Evolutionary conservation across 1,140 invertebrate species (phyloP), one percentile per base, ranked within the genome.

Genomic region (Trachelipus rathkii): DNA sequence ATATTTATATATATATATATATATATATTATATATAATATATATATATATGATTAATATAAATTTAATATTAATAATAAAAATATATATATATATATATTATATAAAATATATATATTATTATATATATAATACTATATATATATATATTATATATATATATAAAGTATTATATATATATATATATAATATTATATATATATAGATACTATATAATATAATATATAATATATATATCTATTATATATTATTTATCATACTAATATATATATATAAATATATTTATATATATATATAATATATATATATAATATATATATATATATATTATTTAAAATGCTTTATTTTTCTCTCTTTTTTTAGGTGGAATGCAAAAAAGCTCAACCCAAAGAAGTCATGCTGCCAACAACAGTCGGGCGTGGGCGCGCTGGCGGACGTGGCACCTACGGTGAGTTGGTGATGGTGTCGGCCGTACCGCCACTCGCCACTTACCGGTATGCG

Each of bases 351-450:
- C 19, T 60, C 50, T 60, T 19, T 71, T 68, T 43, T 89, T n/a
- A 98, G 96, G 96, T 98, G 87, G 96, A 99, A 89, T 98, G 96
- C 89, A 98, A 98, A 91, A 98, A 98, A 88, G 96, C 96, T 85
- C 96, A 99, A 87, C 96, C 96, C 75, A 99, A 99, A 89, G 96
- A 99, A 89, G 96, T 99, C 83, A 98, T 99, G 96, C 90, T 97
- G 85, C 95, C 95, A 82, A 92, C 94, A 78, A 95, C 95, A 86
- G 87, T 95, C 87, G 94, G 93, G 83, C 95, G 95, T 89, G 95
- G 93, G 86, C 90, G 94, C 85, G 93, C 93, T 82, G 92, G 93
- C 82, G 93, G 93, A 82, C 91, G 93, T 86, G 93, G 93, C 85
- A 83, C 83, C 81, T 96, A 95, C 90, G 93, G 94, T 96, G 93